Conservation (phyloP, 2,797 vertebrate species). For the Neosilurus mollespiculum region DNA sequence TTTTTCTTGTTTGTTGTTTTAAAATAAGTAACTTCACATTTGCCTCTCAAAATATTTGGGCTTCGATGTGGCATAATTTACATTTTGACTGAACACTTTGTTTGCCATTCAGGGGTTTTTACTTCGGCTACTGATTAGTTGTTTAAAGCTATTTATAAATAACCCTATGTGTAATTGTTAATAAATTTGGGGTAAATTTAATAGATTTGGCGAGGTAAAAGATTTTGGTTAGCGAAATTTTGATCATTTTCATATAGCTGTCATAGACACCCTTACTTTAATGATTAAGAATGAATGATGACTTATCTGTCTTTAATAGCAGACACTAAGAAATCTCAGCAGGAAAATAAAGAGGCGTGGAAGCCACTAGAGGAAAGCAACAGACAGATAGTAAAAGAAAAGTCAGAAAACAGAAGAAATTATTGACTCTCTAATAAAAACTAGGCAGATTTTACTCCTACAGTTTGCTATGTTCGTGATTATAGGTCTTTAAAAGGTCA, state of each 20-base stretch:
- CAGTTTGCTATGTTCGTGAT: neutral
- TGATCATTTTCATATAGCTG: neutral
- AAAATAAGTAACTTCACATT: neutral
- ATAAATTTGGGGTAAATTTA: neutral
- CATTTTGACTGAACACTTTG: neutral
- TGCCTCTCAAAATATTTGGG: neutral
- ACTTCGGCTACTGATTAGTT: neutral
- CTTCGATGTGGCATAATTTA: neutral
- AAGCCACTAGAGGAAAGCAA: neutral
- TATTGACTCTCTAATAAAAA: neutral
- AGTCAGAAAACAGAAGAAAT: neutral
- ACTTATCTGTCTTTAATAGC: neutral
- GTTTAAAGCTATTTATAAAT: neutral
- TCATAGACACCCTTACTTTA: neutral
- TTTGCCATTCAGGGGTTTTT: neutral
- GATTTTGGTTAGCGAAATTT: neutral
- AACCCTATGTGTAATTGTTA: too few relatives aligned
- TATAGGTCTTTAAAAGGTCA: neutral
- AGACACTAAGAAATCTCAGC: slow-evolving; percentile 8
- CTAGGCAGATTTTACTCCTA: neutral
- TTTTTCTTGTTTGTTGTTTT: neutral
- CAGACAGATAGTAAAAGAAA: neutral
- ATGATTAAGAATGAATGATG: neutral
- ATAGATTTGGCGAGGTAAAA: neutral
- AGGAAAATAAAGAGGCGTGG: neutral